Evolutionary conservation across 2,113 vertebrate genomes (phyloP), one percentile per base, ranked within the genome.

Genomic region (Hystrix brachyura): DNA sequence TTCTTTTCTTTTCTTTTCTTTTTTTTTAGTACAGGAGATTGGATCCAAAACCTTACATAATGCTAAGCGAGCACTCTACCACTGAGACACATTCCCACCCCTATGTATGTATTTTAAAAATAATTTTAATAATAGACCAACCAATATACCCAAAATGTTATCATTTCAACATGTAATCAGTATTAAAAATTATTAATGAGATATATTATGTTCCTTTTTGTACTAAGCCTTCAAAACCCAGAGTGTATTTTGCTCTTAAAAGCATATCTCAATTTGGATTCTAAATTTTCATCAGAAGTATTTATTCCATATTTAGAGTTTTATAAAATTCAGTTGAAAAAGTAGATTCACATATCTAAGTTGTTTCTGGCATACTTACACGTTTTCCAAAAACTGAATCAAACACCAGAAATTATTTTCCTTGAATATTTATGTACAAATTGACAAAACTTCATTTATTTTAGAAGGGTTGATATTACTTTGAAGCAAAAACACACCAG

Each of bases 311-410:
- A 94, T 83, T 92, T 92, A 92, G 43, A 38, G 60, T 80, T 80
- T 94, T 17, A 55, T 89, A 94, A 78, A 95, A 79, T 94, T 81
- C 29, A 78, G 48, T 59, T 71, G 27, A 79, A 91, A 87, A 83
- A 32, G 57, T 72, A 57, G 29, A 79, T 79, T 79, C 51, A 53
- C 15, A 15, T 57, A 57, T 15, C 55, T 57, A 38, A 82, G 69
- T 84, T 84, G 43, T 97, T 84, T 21, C 21, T 76, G 81, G 34
- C 10, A 93, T 87, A 76, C 34, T 91, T 92, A 51, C 87, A 64
- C 79, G 59, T 65, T 91, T 72, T 88, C 19, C 18, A 84, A 57
- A 87, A 91, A 86, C 19, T 48, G 32, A 76, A 80, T 89, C 64
- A 84, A 59, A 6, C 72, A n/a, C 17, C 23, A 32, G 25, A 72